Evolutionary conservation across 2,113 vertebrate species (phyloP).

Genomic region (Lagopus muta): DNA sequence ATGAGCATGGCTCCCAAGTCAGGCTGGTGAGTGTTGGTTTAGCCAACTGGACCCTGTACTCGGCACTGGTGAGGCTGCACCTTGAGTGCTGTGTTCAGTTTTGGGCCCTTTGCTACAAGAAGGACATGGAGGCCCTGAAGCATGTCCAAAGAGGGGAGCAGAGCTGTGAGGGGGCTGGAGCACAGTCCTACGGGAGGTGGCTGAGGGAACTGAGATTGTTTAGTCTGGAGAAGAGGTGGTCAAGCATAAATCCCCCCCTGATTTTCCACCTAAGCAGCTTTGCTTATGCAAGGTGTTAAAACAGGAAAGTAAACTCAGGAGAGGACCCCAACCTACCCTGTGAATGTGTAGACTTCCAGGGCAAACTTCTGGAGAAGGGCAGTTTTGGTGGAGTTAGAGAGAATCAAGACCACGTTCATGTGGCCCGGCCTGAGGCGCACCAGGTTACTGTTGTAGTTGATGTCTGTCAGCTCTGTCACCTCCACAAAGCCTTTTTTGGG

Average conservation of each 20-base stretch:
- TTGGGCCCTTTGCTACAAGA: too few species aligned
- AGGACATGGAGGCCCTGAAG: too few species aligned
- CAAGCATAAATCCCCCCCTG: rapidly evolving
- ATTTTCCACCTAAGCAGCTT: background rate
- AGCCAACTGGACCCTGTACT: background rate
- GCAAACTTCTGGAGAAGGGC: conserved; percentile 95
- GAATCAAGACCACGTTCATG: conserved; percentile 96
- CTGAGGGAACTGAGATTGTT: too few species aligned
- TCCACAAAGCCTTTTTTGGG: conserved; percentile 96
- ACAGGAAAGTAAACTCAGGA: rapidly evolving
- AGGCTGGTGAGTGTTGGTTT: rapidly evolving
- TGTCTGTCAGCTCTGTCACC: conserved; percentile 94
- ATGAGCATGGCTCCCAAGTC: rapidly evolving
- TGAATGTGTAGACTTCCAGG: conserved; percentile 94
- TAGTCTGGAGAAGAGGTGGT: too few species aligned
- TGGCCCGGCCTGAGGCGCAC: conserved; percentile 94
- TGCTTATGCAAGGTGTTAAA: background rate
- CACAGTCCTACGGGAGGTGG: too few species aligned
- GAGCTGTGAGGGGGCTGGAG: too few species aligned
- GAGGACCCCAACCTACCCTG: conserved; percentile 80
- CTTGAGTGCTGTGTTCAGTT: background rate
- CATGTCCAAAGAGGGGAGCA: too few species aligned
- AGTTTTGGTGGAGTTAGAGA: conserved; percentile 92
- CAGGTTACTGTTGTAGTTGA: conserved; percentile 95
- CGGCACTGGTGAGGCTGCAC: background rate